Evolutionary conservation across 53 echinoderm and acorn worm species (phyloP), one percentile per base, ranked within the genome.

Genomic region (Temnopleurus reevesii): DNA sequence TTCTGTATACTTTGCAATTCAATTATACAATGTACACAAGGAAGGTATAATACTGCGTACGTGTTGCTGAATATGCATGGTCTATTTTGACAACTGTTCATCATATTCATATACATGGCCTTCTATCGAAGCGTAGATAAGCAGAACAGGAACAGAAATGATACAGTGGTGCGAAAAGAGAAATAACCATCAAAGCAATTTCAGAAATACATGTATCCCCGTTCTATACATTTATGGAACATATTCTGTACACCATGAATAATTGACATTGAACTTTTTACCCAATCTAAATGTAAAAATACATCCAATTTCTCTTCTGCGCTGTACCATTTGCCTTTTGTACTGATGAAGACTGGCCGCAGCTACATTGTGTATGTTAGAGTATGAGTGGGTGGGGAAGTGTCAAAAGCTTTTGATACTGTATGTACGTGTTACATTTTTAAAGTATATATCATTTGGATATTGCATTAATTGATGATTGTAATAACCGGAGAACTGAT

Each of bases 71-170:
- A 71, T 71, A 15, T 12, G 38, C 43, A 71, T 71, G 71, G 71
- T 41, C n/a, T 71, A 71, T 71, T 71, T 71, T 71, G 71, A 38
- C 71, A 71, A 71, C 41, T 41, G 71, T 71, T 41, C n/a, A 43
- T 38, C n/a, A n/a, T 43, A 71, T 71, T 71, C 38, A 41, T 8
- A 8, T 71, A 17, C 36, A 71, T 27, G 71, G 71, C 71, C 71
- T 71, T 71, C 71, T 71, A 71, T 38, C 71, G 19, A 71, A 71
- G 38, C n/a, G 41, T 71, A 71, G 71, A 71, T 71, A 66, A 66
- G 41, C 41, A 66, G 66, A 38, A 19, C 66, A 66, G 66, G 15
- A 35, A n/a, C 38, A 66, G 41, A 66, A 66, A 15, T 41, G 38
- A 66, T 66, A 66, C 66, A 38, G 21, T 38, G 41, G 66, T 7